These are phyloP conservation scores for Lophius americanus DNA, from an alignment of 2,797 vertebrate genomes.

Conservation along the genomic window DNA sequence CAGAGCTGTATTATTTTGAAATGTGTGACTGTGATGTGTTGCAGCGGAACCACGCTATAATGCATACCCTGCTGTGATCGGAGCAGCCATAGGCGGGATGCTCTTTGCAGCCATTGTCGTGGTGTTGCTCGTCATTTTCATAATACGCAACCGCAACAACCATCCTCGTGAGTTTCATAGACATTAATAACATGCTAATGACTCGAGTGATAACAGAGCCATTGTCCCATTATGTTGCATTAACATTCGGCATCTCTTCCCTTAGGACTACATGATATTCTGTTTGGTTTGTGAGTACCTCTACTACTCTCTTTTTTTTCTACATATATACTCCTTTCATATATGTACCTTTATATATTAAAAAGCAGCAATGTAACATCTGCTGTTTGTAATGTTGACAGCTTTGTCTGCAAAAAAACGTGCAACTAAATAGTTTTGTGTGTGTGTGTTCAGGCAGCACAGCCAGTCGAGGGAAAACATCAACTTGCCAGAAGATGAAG, in stretches of 20 bases:
- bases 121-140: slow-evolving; percentile 82
- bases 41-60: slow-evolving; percentile 87
- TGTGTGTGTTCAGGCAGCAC: slow-evolving; percentile 67
- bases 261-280: slow-evolving; percentile 86
- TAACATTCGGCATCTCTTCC: slow-evolving; percentile 23
- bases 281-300: slow-evolving; percentile 88
- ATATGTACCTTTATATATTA: neutral
- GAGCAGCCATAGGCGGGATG: slow-evolving; percentile 88
- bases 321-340: neutral
- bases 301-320: neutral
- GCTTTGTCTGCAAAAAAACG: neutral
- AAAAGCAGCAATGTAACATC: neutral
- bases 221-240: neutral
- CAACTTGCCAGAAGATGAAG: slow-evolving; percentile 83
- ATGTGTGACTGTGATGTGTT: slow-evolving; percentile 79
- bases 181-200: neutral
- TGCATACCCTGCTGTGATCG: slow-evolving; percentile 87
- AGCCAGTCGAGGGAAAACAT: slow-evolving; percentile 83
- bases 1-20: slow-evolving; percentile 56
- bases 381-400: neutral
- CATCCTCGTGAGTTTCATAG: slow-evolving; percentile 84
- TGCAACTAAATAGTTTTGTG: neutral
- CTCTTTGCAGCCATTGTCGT: slow-evolving; percentile 82
- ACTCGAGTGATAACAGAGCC: neutral
- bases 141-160: slow-evolving; percentile 84